These are phyloP conservation scores for Drosophila pseudoobscura DNA, from an alignment of 1,140 invertebrate species.

Conservation along the genomic window DNA sequence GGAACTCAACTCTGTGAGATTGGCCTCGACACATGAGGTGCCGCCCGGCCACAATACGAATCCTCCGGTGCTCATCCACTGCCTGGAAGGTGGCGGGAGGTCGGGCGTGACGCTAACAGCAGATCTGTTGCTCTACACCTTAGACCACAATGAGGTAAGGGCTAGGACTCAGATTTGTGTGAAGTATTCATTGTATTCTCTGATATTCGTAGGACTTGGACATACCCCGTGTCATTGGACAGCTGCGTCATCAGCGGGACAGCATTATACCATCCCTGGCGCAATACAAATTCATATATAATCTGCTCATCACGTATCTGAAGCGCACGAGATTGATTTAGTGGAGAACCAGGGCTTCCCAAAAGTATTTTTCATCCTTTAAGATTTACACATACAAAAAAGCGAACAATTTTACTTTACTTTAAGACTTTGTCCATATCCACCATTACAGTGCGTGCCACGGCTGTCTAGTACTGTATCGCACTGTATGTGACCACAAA, in stretches of 20 bases:
- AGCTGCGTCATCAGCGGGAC: slow-evolving; percentile 92
- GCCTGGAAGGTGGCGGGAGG: slow-evolving; percentile 88
- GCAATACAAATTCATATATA: slow-evolving; percentile 95
- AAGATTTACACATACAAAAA: slow-evolving; percentile 1
- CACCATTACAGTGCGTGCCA: slow-evolving; percentile 23
- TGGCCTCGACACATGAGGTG: slow-evolving; percentile 88
- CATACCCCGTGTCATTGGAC: slow-evolving; percentile 89
- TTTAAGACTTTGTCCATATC: slow-evolving; percentile 27
- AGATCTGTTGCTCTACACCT: slow-evolving; percentile 91
- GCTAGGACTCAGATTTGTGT: not conserved
- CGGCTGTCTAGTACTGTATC: too few species aligned
- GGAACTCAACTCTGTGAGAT: slow-evolving; percentile 92
- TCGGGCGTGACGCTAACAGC: slow-evolving; percentile 91
- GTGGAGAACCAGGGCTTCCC: slow-evolving; percentile 1
- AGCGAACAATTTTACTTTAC: slow-evolving; percentile 46
- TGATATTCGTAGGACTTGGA: slow-evolving; percentile 87
- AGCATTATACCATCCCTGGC: slow-evolving; percentile 93
- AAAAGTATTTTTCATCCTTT: slow-evolving; percentile 20
- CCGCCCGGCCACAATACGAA: slow-evolving; percentile 88
- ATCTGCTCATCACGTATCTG: slow-evolving; percentile 92
- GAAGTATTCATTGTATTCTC: not conserved
- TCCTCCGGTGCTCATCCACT: slow-evolving; percentile 89
- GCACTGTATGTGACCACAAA: too few species aligned
- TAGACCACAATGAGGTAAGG: slow-evolving; percentile 93
- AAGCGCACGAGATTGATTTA: slow-evolving; percentile 94